A percentile compares a stretch with the other conserved stretches of the same genome.
Conservation (phyloP, 1,140 invertebrate genomes). For the Drosophila funebris region DNA sequence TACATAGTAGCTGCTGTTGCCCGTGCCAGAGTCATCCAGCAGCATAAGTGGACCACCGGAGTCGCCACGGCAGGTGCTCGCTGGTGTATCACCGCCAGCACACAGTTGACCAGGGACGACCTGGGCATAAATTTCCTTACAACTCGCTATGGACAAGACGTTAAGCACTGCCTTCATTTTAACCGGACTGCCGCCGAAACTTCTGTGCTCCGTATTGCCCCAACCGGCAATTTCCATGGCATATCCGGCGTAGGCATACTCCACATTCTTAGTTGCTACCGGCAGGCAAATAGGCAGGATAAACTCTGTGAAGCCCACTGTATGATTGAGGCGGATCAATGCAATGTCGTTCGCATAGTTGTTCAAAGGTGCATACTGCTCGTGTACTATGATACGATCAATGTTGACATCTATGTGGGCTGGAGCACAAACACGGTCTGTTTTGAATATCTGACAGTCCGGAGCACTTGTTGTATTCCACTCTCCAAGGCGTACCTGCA, state of each 20-base stretch:
- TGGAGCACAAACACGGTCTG: constrained; percentile 22
- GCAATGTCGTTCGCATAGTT: constrained; percentile 48
- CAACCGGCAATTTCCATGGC: constrained; percentile 57
- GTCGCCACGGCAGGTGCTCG: constrained; percentile 46
- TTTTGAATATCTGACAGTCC: constrained; percentile 22
- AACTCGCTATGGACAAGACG: constrained; percentile 13
- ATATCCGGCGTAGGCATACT: constrained; percentile 27
- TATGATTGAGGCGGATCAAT: constrained; percentile 21
- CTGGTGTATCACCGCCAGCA: constrained; percentile 29
- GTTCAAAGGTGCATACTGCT: constrained; percentile 4
- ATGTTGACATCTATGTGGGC: constrained; percentile 31
- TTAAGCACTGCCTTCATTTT: constrained; percentile 37
- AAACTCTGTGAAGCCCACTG: constrained; percentile 29
- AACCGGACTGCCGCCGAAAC: constrained; percentile 21
- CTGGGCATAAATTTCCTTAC: constrained; percentile 5
- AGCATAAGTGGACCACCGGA: constrained; percentile 58
- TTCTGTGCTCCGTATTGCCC: constrained; percentile 43
- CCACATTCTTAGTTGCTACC: background rate
- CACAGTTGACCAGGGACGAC: constrained; percentile 38
- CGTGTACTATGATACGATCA: constrained; percentile 39
- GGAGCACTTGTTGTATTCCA: constrained; percentile 35
- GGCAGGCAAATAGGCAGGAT: constrained; percentile 53
- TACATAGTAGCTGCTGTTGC: constrained; percentile 19
- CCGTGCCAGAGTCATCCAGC: background rate
- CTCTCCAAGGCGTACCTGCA: constrained; percentile 46